Evolutionary conservation across 23 tunicate genomes (phyloP).

Genomic region (Ciona savignyi): DNA sequence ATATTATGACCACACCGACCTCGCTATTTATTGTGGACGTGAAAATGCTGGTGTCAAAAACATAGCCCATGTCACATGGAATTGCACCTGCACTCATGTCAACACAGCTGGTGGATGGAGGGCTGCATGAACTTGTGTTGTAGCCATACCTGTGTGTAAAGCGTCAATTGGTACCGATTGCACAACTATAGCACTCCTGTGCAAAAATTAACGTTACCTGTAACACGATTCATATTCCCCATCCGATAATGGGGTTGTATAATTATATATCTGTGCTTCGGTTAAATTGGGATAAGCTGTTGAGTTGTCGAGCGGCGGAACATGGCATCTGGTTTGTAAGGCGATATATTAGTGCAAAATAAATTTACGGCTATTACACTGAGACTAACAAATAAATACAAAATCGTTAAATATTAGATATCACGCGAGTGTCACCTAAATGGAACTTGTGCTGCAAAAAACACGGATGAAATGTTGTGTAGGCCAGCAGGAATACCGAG

Average conservation of each 20-base stretch:
- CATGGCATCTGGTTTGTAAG: constrained; percentile 58
- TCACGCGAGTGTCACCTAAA: constrained; percentile 54
- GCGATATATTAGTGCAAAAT: too few species aligned
- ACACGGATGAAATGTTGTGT: constrained; percentile 82
- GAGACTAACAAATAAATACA: too few species aligned
- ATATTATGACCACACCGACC: constrained; percentile 19
- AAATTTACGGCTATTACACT: too few species aligned
- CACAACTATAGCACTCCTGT: too few species aligned
- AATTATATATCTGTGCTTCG: constrained; percentile 49
- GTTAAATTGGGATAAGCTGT: constrained; percentile 68
- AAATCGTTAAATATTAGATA: too few species aligned
- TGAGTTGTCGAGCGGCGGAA: constrained; percentile 70
- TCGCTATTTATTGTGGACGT: constrained; percentile 55
- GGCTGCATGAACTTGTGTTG: constrained; percentile 41
- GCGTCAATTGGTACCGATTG: too few species aligned
- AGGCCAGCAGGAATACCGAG: constrained; percentile 84
- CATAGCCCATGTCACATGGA: constrained; percentile 59
- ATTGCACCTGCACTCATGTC: constrained; percentile 35
- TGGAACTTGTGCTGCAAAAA: constrained; percentile 64
- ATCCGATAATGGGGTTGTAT: constrained; percentile 60
- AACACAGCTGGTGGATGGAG: constrained; percentile 46
- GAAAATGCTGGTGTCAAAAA: constrained; percentile 46
- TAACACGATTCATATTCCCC: constrained; percentile 10
- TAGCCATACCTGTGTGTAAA: constrained; percentile 53
- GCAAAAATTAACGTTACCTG: constrained; percentile 13